Evolutionary conservation across 1,140 invertebrate species (phyloP).

Genomic region (Drosophila elegans): DNA sequence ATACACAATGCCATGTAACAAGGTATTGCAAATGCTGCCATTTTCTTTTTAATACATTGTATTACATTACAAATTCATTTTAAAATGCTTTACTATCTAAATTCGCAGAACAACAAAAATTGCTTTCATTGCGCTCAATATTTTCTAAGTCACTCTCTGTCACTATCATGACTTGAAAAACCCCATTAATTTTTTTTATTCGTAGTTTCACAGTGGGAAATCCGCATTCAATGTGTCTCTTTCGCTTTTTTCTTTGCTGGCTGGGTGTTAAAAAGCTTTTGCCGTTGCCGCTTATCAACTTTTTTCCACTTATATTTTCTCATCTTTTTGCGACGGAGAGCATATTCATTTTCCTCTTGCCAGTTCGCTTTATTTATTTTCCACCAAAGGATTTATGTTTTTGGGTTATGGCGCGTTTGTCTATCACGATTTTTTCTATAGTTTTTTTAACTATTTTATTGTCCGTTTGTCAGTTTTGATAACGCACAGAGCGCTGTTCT

Average conservation of each 20-base stretch:
- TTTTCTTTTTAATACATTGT: too few relatives aligned
- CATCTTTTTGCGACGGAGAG: slow-evolving; percentile 20
- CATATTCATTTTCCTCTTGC: slow-evolving; percentile 67
- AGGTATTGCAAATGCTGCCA: too few relatives aligned
- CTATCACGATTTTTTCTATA: slow-evolving; percentile 21
- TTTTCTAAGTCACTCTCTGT: slow-evolving; percentile 9
- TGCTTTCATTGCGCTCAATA: background rate
- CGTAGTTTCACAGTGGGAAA: slow-evolving; percentile 20
- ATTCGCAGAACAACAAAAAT: background rate
- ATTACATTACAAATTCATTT: too few relatives aligned
- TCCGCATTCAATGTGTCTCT: slow-evolving; percentile 39
- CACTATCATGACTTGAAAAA: slow-evolving; percentile 27
- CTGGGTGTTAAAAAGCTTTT: slow-evolving; percentile 53
- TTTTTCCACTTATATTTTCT: slow-evolving; percentile 56
- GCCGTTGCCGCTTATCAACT: slow-evolving; percentile 67
- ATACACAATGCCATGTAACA: too few relatives aligned
- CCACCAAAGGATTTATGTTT: slow-evolving; percentile 72
- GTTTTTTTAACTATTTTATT: slow-evolving; percentile 24
- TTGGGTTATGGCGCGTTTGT: slow-evolving; percentile 68
- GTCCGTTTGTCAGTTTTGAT: slow-evolving; percentile 51
- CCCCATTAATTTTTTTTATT: slow-evolving; percentile 59
- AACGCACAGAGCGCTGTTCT: slow-evolving; percentile 35
- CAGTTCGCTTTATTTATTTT: slow-evolving; percentile 69
- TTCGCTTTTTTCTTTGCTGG: background rate
- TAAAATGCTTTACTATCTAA: too few relatives aligned